Evolutionary conservation across 2,888 invertebrate genomes (phyloP), one percentile per base, ranked within the genome.

Genomic region (Crioceris asparagi): DNA sequence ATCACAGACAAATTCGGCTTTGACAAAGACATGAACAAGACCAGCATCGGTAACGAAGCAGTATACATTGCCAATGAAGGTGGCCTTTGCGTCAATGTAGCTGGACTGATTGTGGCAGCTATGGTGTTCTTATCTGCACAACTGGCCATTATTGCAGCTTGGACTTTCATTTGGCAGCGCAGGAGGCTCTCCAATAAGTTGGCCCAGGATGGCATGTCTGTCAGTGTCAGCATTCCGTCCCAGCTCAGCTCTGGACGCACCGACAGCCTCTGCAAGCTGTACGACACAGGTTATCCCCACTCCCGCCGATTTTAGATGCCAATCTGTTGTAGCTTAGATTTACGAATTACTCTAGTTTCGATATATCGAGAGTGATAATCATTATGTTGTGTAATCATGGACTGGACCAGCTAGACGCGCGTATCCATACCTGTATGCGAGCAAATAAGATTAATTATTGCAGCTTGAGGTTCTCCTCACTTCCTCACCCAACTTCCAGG

Each of bases 1-100:
- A 91, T 91, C 59, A 87, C 86, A 21, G 91, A 92, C 68, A 87
- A 88, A 63, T 91, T 90, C 63, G 86, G 85, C 25, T 87, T 86
- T 65, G 82, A 84, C 54, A 74, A 74, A 44, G 73, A 77, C 36
- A 72, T 70, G 59, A 74, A 73, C 54, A 60, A 48, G 34, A 48
- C 46, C 7, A 44, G 50, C 42, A 66, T 72, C 41, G 74, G 75
- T 49, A 77, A 76, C 55, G 83, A 84, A 62, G 77, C 81, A 31
- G 73, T 83, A 34, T 84, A 75, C 67, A 70, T 82, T 47, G 72
- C 78, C 46, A 76, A 72, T 60, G 62, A 71, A 53, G 61, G 65
- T 54, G 69, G 70, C 14, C 68, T 79, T 41, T 86, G 86, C 65
- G 74, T 85, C 46, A 84, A 85, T 62, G 70, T 81, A 54, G 75